Evolutionary conservation across 2,113 vertebrate species (phyloP).

Genomic region (Lycocorax pyrrhopterus): DNA sequence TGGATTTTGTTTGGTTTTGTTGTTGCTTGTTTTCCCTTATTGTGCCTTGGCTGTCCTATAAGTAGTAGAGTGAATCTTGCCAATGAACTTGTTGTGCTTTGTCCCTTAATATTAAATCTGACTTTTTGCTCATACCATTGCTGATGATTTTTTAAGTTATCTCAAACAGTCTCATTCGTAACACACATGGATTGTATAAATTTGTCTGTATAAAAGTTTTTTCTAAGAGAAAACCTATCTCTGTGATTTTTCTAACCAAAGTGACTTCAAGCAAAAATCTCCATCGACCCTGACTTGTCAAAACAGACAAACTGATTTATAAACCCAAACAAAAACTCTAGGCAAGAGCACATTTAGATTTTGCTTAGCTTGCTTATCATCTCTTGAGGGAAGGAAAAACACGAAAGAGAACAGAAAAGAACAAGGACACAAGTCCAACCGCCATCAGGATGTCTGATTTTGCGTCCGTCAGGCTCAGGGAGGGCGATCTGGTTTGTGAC

Average conservation of each 20-base stretch:
- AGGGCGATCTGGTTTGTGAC: neutral
- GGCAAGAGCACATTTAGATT: neutral
- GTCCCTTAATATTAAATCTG: neutral
- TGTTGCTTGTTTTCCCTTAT: neutral
- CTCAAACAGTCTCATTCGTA: accelerated
- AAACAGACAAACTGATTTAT: neutral
- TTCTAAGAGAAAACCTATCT: neutral
- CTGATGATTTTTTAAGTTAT: neutral
- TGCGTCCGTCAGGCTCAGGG: neutral
- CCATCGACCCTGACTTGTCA: neutral
- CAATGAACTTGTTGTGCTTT: neutral
- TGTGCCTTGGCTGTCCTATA: neutral
- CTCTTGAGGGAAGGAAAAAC: neutral
- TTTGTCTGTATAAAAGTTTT: neutral
- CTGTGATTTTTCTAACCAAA: neutral
- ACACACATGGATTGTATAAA: neutral
- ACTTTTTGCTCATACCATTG: neutral
- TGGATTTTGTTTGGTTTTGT: neutral
- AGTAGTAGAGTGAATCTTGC: neutral
- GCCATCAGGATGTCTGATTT: neutral
- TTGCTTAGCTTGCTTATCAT: neutral
- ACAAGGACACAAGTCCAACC: neutral
- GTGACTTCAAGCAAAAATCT: neutral
- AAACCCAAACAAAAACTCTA: neutral
- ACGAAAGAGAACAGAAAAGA: neutral